These are phyloP conservation scores for Diarsia brunnea DNA, from an alignment of 2,888 invertebrate genomes.

Conservation along the genomic window DNA sequence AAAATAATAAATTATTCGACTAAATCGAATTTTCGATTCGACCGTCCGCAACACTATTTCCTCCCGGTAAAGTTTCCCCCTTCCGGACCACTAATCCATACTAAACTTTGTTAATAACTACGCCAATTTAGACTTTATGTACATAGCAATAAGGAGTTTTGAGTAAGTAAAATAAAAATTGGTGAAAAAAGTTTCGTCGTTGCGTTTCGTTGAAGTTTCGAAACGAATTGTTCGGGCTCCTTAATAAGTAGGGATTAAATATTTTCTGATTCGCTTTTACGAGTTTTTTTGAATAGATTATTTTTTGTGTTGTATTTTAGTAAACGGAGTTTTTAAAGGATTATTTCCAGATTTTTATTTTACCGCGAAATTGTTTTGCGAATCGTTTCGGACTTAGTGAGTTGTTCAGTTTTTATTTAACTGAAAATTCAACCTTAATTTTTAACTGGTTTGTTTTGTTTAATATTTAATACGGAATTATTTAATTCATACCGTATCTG, in stretches of 20 bases:
- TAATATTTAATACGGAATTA: not conserved
- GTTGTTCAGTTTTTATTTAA: not conserved
- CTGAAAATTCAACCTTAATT: not conserved
- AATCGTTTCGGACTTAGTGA: not conserved
- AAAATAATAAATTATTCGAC: constrained; percentile 49
- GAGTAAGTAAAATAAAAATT: constrained; percentile 54
- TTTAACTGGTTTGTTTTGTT: not conserved
- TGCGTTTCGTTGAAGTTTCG: constrained; percentile 70
- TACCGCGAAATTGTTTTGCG: constrained; percentile 11
- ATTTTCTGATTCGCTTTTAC: constrained; percentile 63
- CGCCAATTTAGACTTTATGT: constrained; percentile 77
- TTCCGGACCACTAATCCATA: constrained; percentile 81
- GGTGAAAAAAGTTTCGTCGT: constrained; percentile 56
- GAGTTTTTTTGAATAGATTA: constrained; percentile 52
- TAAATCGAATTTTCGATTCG: constrained; percentile 55
- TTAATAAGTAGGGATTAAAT: constrained; percentile 74
- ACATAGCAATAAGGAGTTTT: constrained; percentile 67
- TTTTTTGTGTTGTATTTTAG: constrained; percentile 31
- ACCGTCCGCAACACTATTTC: constrained; percentile 60
- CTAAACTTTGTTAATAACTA: constrained; percentile 76
- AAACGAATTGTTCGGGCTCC: constrained; percentile 70
- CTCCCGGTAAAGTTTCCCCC: constrained; percentile 69
- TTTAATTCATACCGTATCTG: too few species aligned
- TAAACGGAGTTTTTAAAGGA: constrained; percentile 28
- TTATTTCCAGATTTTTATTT: constrained; percentile 38